Conservation (phyloP, 2,888 invertebrate species). For the Cacoxenus indagator region DNA sequence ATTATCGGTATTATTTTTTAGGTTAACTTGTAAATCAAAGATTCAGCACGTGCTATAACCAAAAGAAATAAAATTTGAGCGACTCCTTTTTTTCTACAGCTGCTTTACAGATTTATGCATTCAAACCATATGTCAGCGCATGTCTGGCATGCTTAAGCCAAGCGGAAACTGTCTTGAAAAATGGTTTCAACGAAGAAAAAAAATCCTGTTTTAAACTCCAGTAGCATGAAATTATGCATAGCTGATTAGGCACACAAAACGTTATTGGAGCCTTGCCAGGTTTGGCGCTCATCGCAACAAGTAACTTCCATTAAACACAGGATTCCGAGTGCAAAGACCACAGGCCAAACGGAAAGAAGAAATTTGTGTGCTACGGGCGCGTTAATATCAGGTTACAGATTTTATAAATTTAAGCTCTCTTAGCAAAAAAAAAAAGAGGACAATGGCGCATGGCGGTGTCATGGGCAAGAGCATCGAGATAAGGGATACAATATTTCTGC, state of each 20-base stretch:
- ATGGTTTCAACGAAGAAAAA: not conserved
- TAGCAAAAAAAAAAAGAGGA: not conserved
- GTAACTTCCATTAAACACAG: constrained; percentile 22
- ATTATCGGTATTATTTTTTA: too few species aligned
- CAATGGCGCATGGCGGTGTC: constrained; percentile 3
- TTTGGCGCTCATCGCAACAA: constrained; percentile 6
- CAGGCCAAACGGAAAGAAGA: not conserved
- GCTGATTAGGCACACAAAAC: constrained; percentile 57
- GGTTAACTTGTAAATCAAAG: not conserved
- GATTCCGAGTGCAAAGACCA: not conserved
- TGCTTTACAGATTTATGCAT: constrained; percentile 33
- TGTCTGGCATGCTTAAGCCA: constrained; percentile 59
- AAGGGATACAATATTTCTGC: constrained; percentile 7
- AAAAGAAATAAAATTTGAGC: constrained; percentile 26
- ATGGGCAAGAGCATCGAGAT: not conserved
- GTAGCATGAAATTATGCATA: constrained; percentile 57
- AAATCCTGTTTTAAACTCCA: constrained; percentile 34
- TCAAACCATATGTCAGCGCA: constrained; percentile 36
- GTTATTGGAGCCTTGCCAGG: constrained; percentile 5
- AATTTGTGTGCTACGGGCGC: not conserved
- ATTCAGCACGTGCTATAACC: constrained; percentile 55
- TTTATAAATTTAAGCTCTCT: not conserved
- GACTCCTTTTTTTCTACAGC: constrained; percentile 48
- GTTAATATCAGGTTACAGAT: constrained; percentile 9
- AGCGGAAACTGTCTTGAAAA: constrained; percentile 51